Base-by-base conservation (phyloP, 92 coral and sea anemone genomes). In the Epizoanthus ramosus region DNA sequence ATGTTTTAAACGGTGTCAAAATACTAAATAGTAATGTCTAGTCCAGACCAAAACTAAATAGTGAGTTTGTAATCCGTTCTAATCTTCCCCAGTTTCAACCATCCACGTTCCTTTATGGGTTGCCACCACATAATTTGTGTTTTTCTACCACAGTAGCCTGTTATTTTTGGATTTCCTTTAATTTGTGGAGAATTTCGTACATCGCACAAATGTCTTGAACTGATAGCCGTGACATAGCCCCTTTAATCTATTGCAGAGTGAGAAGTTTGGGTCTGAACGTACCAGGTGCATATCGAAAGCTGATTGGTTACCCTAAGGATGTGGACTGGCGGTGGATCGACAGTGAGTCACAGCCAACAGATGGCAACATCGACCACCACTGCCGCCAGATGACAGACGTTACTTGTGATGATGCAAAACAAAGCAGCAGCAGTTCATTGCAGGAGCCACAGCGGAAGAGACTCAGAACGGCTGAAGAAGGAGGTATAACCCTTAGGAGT, bases 261-360 rank as follows among this genome's bases (percentile, higher is more conserved):
- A 80, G 92, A 58, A 70, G 85, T 12, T 88, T 93, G 25, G 93
- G 95, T 25, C 74, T 93, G 63, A 89, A 90, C 39, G 72, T 93
- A 41, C 98, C 98, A 53, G 98, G 98, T 22, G 93, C 94, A 7
- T 93, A 91, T 70, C 92, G 98, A 59, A 91, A 89, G 83, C 82
- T 93, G 33, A 88, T 93, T 12, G 93, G 90, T 25, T 71, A 81
- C 37, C 98, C 98, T 25, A 72, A 59, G 24, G 79, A 87, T 54
- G 54, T 91, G 50, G 57, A 75, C 9, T 91, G 89, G 89, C 83
- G 70, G 31, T 88, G 69, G 91, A 13, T 81, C 4, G 74, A 33
- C 18, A 25, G 57, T 71, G 75, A 50, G 23, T 16, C 24, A 14
- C 52, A 31, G 5, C 52, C 41, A 5, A 24, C 63, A 33, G 57